Conservation (phyloP, 2,113 vertebrate genomes). For the Antennarius striatus region DNA sequence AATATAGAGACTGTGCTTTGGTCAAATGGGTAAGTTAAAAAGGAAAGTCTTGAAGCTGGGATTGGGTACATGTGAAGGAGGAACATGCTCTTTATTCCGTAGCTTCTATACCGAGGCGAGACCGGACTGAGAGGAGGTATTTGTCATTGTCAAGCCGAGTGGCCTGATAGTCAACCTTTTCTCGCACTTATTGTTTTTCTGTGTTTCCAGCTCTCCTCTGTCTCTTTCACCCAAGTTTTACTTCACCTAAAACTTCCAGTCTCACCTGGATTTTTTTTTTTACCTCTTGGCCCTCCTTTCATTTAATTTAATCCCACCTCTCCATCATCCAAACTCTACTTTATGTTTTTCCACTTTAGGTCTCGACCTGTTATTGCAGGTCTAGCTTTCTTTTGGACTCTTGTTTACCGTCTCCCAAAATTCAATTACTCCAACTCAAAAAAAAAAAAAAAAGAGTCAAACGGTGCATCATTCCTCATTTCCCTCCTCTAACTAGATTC, state of each 20-base stretch:
- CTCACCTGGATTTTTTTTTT: background rate
- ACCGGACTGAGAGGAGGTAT: conserved; percentile 57
- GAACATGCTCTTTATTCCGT: conserved; percentile 51
- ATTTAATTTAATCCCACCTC: background rate
- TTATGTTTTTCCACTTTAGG: background rate
- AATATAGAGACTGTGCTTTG: too few species aligned
- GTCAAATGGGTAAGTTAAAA: too few species aligned
- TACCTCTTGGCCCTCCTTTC: background rate
- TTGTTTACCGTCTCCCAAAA: too few species aligned
- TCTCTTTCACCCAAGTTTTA: background rate
- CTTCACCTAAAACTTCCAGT: background rate
- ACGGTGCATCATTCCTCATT: background rate
- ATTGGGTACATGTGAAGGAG: conserved; percentile 51
- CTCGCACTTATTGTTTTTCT: conserved; percentile 6
- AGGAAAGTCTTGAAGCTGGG: conserved; percentile 42
- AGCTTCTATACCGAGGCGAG: conserved; percentile 51
- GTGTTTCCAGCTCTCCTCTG: conserved; percentile 13
- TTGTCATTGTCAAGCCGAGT: conserved; percentile 58
- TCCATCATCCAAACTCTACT: background rate
- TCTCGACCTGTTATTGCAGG: too few species aligned
- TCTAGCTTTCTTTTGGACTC: too few species aligned
- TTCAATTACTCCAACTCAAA: too few species aligned
- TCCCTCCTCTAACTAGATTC: background rate
- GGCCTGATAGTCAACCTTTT: conserved; percentile 31
- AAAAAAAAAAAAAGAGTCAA: too few species aligned